These are phyloP conservation scores for Platycheirus albimanus DNA, from an alignment of 2,888 invertebrate species.

Conservation along the genomic window DNA sequence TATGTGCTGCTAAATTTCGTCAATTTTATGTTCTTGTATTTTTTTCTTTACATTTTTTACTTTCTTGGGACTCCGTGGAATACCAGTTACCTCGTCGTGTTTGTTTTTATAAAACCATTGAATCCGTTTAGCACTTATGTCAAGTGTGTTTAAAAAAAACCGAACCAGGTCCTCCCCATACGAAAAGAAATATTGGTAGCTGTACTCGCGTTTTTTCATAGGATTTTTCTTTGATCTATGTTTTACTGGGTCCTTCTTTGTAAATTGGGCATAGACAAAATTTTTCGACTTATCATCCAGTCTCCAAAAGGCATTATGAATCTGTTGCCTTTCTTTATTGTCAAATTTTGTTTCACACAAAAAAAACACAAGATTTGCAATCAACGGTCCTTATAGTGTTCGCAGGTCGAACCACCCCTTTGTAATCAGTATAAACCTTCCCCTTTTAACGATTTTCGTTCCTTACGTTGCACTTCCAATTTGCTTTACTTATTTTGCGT, in stretches of 20 bases:
- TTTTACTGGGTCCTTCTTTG: slow-evolving; percentile 24
- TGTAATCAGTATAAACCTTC: slow-evolving; percentile 31
- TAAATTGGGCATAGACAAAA: slow-evolving; percentile 42
- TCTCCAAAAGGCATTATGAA: slow-evolving; percentile 40
- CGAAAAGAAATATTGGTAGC: slow-evolving; percentile 43
- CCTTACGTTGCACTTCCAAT: slow-evolving; percentile 41
- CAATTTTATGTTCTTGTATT: slow-evolving; percentile 43
- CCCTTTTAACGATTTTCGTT: slow-evolving; percentile 34
- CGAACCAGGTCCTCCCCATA: slow-evolving; percentile 28
- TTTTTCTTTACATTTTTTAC: slow-evolving; percentile 47
- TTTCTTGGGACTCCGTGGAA: slow-evolving; percentile 25
- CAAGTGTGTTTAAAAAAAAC: slow-evolving; percentile 35
- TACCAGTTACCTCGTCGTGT: slow-evolving; percentile 33
- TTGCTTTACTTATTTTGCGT: slow-evolving; percentile 40
- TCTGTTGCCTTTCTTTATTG: slow-evolving; percentile 18
- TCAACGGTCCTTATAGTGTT: slow-evolving; percentile 24
- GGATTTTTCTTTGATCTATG: slow-evolving; percentile 31
- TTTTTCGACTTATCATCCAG: slow-evolving; percentile 31
- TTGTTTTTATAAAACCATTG: slow-evolving; percentile 33
- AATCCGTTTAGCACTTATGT: slow-evolving; percentile 44
- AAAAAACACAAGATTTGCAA: slow-evolving; percentile 40
- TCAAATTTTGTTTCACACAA: slow-evolving; percentile 35
- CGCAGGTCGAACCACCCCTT: slow-evolving; percentile 20
- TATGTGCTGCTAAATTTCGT: slow-evolving; percentile 62
- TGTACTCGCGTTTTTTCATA: slow-evolving; percentile 37